Conservation (phyloP, 2,113 vertebrate species). For the Arothron firmamentum region DNA sequence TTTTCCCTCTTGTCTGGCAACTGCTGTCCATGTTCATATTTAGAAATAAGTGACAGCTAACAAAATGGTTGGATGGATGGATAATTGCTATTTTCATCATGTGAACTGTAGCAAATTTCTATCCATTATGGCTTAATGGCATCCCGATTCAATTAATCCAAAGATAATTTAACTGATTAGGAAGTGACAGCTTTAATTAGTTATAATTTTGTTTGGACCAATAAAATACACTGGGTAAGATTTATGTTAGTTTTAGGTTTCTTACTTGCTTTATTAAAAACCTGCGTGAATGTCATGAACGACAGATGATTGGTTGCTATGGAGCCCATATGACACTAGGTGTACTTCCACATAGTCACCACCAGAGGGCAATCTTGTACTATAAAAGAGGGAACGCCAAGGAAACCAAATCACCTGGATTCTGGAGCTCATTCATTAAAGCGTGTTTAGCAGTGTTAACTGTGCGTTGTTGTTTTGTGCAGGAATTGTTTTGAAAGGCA, state of each 20-base stretch:
- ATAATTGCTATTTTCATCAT: background rate
- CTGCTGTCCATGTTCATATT: no score
- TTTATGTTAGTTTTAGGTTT: no score
- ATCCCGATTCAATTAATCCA: background rate
- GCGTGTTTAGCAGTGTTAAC: no score
- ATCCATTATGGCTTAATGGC: background rate
- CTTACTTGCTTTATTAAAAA: no score
- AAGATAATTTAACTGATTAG: background rate
- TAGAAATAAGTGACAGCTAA: no score
- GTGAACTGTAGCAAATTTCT: background rate
- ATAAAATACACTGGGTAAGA: no score
- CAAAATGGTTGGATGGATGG: no score
- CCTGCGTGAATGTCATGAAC: no score
- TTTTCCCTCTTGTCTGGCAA: no score
- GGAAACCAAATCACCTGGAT: background rate
- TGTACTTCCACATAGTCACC: slow-evolving; percentile 12
- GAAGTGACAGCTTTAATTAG: background rate
- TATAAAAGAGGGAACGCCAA: background rate
- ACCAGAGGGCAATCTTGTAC: slow-evolving; percentile 43
- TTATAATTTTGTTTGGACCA: background rate
- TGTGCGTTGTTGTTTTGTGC: background rate
- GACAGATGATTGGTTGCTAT: no score
- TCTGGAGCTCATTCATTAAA: background rate
- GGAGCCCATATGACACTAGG: rapidly evolving
- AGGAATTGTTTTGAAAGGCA: no score